A percentile compares a stretch with the other conserved stretches of the same genome.
phyloP scores from a whole-genome alignment of 2,797 vertebrate species.

The Sebastes vulpes region DNA sequence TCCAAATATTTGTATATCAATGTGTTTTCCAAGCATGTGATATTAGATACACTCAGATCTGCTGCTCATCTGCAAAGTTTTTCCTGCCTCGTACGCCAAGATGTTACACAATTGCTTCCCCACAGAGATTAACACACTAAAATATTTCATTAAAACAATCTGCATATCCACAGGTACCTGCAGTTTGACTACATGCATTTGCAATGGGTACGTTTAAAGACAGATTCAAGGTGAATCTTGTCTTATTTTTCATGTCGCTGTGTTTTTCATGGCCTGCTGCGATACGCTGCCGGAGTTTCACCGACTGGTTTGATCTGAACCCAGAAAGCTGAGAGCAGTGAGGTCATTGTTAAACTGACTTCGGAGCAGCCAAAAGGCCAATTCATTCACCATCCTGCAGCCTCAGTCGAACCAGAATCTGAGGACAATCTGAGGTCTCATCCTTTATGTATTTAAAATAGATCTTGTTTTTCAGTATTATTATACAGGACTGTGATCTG shows the following conservation, averaged over 20 bases:
- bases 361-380: slow-evolving; percentile 5
- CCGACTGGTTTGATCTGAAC: slow-evolving; percentile 45
- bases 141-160: background rate
- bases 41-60: slow-evolving; percentile 37
- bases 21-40: slow-evolving; percentile 33
- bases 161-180: background rate
- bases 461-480: slow-evolving; percentile 13
- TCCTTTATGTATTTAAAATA: slow-evolving; percentile 7
- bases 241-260: background rate
- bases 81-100: slow-evolving; percentile 2
- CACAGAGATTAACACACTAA: slow-evolving; percentile 2
- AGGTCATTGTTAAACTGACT: slow-evolving; percentile 36
- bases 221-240: background rate
- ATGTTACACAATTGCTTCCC: slow-evolving; percentile 39
- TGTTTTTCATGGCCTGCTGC: slow-evolving; percentile 29
- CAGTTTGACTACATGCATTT: background rate
- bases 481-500: slow-evolving; percentile 18
- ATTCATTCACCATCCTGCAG: slow-evolving; percentile 34
- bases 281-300: slow-evolving; percentile 23
- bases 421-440: slow-evolving; percentile 13
- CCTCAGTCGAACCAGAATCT: slow-evolving; percentile 9
- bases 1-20: slow-evolving; percentile 54
- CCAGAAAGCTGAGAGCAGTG: slow-evolving; percentile 29
- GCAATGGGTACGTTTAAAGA: background rate
- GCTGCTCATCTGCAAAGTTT: slow-evolving; percentile 22